phyloP scores from a whole-genome alignment of 2,797 vertebrate species.

The Crocodylus rhombifer region DNA sequence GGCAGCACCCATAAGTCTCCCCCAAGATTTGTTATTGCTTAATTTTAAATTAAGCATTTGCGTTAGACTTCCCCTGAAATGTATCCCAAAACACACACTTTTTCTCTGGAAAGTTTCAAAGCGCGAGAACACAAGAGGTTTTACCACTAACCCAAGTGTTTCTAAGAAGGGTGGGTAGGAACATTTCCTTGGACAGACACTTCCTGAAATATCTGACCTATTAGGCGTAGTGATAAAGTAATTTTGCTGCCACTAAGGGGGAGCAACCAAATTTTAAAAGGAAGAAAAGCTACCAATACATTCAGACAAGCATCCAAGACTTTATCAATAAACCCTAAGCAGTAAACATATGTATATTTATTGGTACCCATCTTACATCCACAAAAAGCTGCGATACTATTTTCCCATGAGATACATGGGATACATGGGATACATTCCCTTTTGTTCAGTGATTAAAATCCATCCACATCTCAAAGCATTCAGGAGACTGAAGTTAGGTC shows the following conservation, averaged over 20 bases:
- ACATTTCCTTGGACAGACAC: background rate
- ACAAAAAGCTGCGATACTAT: background rate
- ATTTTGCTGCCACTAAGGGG: background rate
- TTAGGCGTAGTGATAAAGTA: background rate
- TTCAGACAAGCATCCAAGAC: background rate
- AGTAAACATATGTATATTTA: background rate
- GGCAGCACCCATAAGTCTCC: background rate
- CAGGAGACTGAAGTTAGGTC: background rate
- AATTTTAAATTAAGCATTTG: background rate
- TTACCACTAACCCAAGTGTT: accelerated
- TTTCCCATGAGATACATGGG: background rate
- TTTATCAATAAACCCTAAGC: background rate
- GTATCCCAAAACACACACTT: background rate
- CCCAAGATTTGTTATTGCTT: background rate
- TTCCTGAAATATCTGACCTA: accelerated
- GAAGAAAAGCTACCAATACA: background rate
- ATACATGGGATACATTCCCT: too few relatives aligned
- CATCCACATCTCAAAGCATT: background rate
- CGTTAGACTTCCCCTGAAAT: background rate
- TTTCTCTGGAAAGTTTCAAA: background rate
- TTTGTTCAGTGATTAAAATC: background rate
- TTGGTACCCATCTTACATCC: background rate
- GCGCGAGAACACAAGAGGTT: background rate
- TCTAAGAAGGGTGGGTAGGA: background rate
- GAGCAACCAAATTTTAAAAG: background rate